A percentile compares a stretch with the other conserved stretches of the same genome.
phyloP scores from a whole-genome alignment of 2,888 invertebrate species.

The Malthinus seriepunctatus region DNA sequence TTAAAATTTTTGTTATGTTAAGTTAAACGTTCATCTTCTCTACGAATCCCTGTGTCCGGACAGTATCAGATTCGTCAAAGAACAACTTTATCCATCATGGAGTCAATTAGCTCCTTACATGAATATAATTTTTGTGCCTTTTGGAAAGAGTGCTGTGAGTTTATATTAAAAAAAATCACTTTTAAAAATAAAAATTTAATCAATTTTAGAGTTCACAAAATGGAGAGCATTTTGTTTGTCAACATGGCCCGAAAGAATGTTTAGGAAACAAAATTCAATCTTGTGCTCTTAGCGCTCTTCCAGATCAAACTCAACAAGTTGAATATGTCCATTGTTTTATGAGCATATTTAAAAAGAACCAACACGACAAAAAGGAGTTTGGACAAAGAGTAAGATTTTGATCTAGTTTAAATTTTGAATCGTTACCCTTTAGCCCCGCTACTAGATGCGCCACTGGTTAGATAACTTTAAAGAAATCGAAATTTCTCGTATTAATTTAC shows the following conservation, averaged over 20 bases:
- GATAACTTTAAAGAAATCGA: no score
- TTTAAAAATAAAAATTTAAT: background rate
- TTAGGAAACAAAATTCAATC: constrained; percentile 66
- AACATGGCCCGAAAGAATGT: constrained; percentile 67
- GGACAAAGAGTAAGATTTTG: constrained; percentile 40
- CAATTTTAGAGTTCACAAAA: constrained; percentile 39
- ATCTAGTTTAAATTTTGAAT: no score
- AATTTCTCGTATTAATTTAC: no score
- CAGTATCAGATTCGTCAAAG: constrained; percentile 60
- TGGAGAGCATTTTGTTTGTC: constrained; percentile 60
- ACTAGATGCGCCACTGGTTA: no score
- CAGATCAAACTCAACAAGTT: constrained; percentile 49
- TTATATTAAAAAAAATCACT: background rate
- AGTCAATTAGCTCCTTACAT: constrained; percentile 57
- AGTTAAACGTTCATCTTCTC: constrained; percentile 59
- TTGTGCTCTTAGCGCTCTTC: constrained; percentile 57
- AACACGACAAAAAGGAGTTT: constrained; percentile 32
- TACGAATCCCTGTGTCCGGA: constrained; percentile 69
- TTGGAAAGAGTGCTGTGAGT: constrained; percentile 66
- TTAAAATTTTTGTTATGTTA: constrained; percentile 25
- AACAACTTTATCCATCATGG: constrained; percentile 60
- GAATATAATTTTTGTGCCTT: constrained; percentile 61
- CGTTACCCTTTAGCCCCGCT: no score
- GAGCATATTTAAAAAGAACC: constrained; percentile 38
- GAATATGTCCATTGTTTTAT: constrained; percentile 50